Evolutionary conservation across 1,140 invertebrate species (phyloP).

Genomic region (Eumeta japonica): DNA sequence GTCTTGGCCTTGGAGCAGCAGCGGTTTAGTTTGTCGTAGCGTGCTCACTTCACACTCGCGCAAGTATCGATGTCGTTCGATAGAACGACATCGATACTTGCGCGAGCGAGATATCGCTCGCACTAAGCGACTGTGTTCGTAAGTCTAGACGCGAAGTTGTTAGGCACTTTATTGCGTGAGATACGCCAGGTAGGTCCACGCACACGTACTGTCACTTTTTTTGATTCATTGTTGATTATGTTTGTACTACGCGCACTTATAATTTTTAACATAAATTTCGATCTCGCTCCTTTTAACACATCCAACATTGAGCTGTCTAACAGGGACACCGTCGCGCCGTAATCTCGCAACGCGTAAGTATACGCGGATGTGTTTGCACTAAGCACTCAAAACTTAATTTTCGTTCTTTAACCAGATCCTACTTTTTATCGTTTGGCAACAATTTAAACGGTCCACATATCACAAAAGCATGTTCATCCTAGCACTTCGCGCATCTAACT

Average conservation of each 20-base stretch:
- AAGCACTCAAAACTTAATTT: no score
- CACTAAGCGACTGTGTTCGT: not conserved
- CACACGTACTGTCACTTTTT: not conserved
- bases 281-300: not conserved
- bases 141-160: not conserved
- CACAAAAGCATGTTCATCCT: no score
- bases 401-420: no score
- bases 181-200: constrained; percentile 1
- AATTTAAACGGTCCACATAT: no score
- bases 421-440: no score
- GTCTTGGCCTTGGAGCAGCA: constrained; percentile 7
- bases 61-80: not conserved
- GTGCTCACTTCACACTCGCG: constrained; percentile 1
- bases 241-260: not conserved
- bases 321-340: not conserved
- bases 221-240: not conserved
- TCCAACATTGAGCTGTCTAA: constrained; percentile 1
- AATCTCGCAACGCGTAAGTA: not conserved
- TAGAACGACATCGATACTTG: no score
- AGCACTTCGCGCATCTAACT: no score
- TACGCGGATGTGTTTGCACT: no score
- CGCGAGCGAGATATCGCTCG: not conserved
- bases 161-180: not conserved
- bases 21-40: constrained; percentile 1
- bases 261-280: not conserved